Conservation (phyloP, 1,140 invertebrate genomes). For the Aphidius gifuensis region DNA sequence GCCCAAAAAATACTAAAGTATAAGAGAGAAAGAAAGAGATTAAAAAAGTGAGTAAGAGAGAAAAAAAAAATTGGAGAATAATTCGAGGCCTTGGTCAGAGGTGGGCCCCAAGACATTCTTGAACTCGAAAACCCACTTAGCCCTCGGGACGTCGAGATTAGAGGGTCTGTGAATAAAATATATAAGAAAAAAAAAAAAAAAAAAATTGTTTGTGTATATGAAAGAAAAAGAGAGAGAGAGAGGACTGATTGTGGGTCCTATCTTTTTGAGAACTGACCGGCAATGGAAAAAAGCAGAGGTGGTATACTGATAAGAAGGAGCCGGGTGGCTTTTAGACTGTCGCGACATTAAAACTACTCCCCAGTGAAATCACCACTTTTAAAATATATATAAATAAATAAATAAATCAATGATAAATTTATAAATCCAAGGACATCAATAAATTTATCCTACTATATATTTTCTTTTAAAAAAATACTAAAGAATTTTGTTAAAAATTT, state of each 20-base stretch:
- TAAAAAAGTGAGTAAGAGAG: constrained; percentile 14
- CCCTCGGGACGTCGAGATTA: constrained; percentile 39
- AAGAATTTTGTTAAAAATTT: no score
- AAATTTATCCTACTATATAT: no score
- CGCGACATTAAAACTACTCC: constrained; percentile 28
- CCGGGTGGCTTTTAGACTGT: constrained; percentile 35
- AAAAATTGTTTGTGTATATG: neutral
- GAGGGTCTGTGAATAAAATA: constrained; percentile 32
- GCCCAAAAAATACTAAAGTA: constrained; percentile 1
- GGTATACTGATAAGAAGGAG: constrained; percentile 37
- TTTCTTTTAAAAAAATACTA: no score
- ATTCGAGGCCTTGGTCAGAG: constrained; percentile 7
- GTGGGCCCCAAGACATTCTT: constrained; percentile 29
- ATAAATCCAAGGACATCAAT: no score
- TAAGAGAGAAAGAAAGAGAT: neutral
- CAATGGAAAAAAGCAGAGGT: constrained; percentile 17
- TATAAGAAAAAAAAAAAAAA: neutral
- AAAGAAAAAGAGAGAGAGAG: constrained; percentile 3
- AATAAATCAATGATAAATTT: no score
- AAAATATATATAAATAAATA: no score
- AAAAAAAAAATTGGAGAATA: constrained; percentile 20
- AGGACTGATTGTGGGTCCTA: constrained; percentile 9
- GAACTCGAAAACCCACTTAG: constrained; percentile 51
- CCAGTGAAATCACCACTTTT: neutral
- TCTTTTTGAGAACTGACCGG: constrained; percentile 4